Evolutionary conservation across 2,888 invertebrate genomes (phyloP).

Genomic region (Bellardia bayeri): DNA sequence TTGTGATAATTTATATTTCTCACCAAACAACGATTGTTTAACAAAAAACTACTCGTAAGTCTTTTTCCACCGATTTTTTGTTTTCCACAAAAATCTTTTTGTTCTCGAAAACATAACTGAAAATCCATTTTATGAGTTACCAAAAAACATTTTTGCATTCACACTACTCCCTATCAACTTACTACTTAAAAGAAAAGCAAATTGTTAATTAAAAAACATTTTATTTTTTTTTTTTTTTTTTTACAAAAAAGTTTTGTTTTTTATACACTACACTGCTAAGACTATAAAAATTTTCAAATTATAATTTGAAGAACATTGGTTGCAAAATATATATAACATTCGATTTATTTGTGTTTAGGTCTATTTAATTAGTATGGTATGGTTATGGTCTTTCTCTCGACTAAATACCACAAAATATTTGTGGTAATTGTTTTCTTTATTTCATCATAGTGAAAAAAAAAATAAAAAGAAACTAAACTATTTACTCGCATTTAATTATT

Average conservation of each 20-base stretch:
- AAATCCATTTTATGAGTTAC: too few relatives aligned
- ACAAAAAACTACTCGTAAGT: too few relatives aligned
- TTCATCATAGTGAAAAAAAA: constrained; percentile 1
- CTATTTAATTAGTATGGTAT: constrained; percentile 14
- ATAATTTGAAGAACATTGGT: constrained; percentile 58
- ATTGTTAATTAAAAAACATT: constrained; percentile 27
- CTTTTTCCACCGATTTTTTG: too few relatives aligned
- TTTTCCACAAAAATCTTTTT: too few relatives aligned
- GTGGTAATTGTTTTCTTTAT: constrained; percentile 6
- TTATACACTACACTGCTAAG: constrained; percentile 57
- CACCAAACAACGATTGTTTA: too few relatives aligned
- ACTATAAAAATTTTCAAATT: constrained; percentile 60
- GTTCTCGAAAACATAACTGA: too few relatives aligned
- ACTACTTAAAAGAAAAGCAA: background rate
- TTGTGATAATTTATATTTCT: too few relatives aligned
- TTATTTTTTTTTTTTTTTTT: constrained; percentile 55
- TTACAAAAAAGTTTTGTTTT: constrained; percentile 48
- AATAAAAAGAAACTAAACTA: constrained; percentile 43
- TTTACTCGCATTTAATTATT: constrained; percentile 34
- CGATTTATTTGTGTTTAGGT: constrained; percentile 42
- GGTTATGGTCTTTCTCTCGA: constrained; percentile 13
- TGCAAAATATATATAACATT: constrained; percentile 63
- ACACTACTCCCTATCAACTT: too few relatives aligned
- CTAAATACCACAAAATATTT: constrained; percentile 44
- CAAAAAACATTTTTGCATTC: too few relatives aligned